phyloP scores from a whole-genome alignment of 2,113 vertebrate species.

The Calonectris borealis region DNA sequence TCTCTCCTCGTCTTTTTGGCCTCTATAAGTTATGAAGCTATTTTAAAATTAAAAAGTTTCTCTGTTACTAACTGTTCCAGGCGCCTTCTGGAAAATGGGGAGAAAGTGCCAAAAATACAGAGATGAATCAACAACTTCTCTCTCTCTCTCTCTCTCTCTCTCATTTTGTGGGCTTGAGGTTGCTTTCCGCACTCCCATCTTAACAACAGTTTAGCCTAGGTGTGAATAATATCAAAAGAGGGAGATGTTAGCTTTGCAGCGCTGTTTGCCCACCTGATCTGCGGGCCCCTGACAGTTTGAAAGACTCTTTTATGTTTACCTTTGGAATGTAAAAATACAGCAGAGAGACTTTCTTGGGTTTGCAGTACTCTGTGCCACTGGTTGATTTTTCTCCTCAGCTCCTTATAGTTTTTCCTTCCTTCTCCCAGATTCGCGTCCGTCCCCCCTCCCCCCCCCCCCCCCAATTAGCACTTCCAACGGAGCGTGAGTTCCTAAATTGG shows the following conservation, averaged over 20 bases:
- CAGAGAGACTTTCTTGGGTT: conserved; percentile 1
- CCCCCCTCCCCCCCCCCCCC: too few relatives aligned
- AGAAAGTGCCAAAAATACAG: conserved; percentile 62
- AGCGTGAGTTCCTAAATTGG: conserved; percentile 37
- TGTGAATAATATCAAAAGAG: conserved; percentile 54
- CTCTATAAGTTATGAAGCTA: conserved; percentile 57
- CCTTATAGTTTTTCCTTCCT: not conserved
- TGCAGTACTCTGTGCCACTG: not conserved
- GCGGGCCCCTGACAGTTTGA: conserved; percentile 46
- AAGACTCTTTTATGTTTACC: conserved; percentile 51
- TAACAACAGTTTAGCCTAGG: conserved; percentile 53
- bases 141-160: conserved; percentile 29
- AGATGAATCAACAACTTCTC: conserved; percentile 63
- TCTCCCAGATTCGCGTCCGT: not conserved
- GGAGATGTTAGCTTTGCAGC: conserved; percentile 26
- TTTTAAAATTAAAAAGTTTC: conserved; percentile 70
- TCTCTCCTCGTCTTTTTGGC: conserved; percentile 46
- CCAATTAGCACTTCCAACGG: not conserved
- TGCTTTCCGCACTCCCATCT: conserved; percentile 45
- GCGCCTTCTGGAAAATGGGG: conserved; percentile 62
- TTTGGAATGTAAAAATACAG: conserved; percentile 29
- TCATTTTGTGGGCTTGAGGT: conserved; percentile 62
- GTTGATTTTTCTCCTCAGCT: conserved; percentile 9
- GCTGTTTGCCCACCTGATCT: conserved; percentile 58
- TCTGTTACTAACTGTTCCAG: conserved; percentile 65